A percentile compares a stretch with the other conserved stretches of the same genome.
These are phyloP conservation scores for Alligator mississippiensis DNA, from an alignment of 2,113 vertebrate species.

Conservation along the genomic window DNA sequence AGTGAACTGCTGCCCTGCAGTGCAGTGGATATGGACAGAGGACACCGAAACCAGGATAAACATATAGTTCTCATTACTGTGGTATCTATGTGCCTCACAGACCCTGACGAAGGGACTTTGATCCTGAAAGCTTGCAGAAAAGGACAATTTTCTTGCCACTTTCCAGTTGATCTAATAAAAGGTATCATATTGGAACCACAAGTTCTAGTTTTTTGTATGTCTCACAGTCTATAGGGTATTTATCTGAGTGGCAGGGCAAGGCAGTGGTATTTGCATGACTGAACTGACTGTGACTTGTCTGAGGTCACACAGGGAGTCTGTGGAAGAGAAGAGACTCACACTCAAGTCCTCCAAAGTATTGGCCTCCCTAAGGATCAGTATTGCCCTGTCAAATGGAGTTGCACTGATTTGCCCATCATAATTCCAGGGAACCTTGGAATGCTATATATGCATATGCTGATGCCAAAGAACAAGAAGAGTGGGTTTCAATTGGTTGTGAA, in stretches of 20 bases:
- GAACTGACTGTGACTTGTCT: neutral
- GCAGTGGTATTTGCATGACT: too few species aligned
- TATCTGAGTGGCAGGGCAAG: neutral
- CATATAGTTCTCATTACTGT: neutral
- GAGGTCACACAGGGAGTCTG: neutral
- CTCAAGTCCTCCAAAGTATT: neutral
- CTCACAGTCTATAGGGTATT: neutral
- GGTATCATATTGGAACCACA: too few species aligned
- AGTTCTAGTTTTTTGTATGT: too few species aligned
- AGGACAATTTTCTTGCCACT: too few species aligned
- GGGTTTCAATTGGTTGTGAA: neutral
- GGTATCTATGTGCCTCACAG: neutral
- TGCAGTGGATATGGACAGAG: too few species aligned
- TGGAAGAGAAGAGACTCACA: neutral
- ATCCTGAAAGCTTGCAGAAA: too few species aligned
- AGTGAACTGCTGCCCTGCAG: too few species aligned
- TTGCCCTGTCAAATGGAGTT: neutral
- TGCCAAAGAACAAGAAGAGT: neutral
- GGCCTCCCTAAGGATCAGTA: neutral
- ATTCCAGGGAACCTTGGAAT: neutral
- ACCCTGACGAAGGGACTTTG: too few species aligned
- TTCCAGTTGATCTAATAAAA: too few species aligned
- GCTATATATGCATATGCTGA: neutral
- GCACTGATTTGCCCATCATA: neutral
- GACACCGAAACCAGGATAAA: too few species aligned